These are phyloP conservation scores for Cichlasoma orientale DNA, from an alignment of 2,797 vertebrate genomes.

Conservation along the genomic window DNA sequence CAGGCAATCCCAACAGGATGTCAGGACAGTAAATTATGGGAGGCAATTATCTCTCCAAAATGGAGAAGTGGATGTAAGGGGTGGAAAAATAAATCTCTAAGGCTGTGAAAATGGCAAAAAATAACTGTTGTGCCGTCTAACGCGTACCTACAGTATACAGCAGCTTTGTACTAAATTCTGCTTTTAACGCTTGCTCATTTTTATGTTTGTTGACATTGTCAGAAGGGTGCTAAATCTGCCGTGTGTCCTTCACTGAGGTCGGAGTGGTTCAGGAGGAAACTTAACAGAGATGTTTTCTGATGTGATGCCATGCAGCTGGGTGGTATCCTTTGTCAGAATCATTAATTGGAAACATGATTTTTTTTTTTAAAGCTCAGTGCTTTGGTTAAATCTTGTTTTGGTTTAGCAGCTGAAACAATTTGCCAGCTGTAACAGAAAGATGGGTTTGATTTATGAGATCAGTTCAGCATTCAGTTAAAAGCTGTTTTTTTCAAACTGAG, in stretches of 20 bases:
- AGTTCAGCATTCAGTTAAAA: too few species aligned
- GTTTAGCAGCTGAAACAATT: background rate
- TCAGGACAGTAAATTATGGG: constrained; percentile 1
- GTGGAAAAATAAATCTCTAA: background rate
- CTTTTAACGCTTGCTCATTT: background rate
- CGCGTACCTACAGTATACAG: background rate
- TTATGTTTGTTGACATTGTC: background rate
- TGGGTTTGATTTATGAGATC: background rate
- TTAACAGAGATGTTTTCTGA: background rate
- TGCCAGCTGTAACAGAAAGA: background rate
- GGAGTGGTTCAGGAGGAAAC: background rate
- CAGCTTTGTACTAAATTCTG: too few species aligned
- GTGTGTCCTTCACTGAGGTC: too few species aligned
- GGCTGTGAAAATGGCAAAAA: background rate
- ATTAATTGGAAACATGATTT: background rate
- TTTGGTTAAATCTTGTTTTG: background rate
- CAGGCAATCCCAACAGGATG: background rate
- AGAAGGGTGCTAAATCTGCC: background rate
- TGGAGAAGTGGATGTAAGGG: background rate
- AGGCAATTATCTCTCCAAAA: background rate
- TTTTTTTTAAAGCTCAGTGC: background rate
- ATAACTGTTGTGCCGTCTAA: background rate
- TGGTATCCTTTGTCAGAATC: background rate
- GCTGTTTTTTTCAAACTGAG: background rate
- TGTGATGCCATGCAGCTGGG: background rate